Conservation (phyloP, 2,797 vertebrate species). For the Rhincodon typus region DNA sequence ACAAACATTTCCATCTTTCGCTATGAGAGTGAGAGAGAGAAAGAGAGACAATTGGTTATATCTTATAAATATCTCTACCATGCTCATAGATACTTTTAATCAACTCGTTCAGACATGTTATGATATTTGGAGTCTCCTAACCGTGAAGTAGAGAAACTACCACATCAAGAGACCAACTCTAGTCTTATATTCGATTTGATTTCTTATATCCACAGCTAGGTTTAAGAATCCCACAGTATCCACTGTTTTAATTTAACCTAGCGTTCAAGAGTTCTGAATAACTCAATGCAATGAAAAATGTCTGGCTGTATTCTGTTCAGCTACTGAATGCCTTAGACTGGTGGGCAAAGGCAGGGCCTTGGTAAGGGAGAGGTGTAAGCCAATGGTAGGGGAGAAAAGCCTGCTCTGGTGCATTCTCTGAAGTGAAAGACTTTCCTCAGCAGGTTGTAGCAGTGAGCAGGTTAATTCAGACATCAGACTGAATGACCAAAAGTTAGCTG, state of each 20-base stretch:
- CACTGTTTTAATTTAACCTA: not conserved
- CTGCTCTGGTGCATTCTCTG: not conserved
- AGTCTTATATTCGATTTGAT: not conserved
- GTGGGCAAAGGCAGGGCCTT: too few species aligned
- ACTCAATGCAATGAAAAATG: not conserved
- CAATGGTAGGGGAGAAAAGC: not conserved
- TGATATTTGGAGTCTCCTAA: too few species aligned
- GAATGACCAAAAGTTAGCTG: not conserved
- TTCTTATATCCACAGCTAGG: not conserved
- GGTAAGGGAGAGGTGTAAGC: not conserved
- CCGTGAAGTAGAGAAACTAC: too few species aligned
- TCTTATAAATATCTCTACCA: too few species aligned
- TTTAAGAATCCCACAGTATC: not conserved
- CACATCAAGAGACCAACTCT: not conserved
- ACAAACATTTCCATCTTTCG: too few species aligned
- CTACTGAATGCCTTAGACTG: not conserved
- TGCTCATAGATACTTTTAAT: too few species aligned
- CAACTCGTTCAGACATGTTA: too few species aligned
- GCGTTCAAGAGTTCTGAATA: not conserved
- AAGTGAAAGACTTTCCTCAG: not conserved
- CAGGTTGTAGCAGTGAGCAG: not conserved
- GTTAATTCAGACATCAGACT: not conserved
- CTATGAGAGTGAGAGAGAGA: too few species aligned
- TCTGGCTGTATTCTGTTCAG: not conserved
- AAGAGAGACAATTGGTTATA: too few species aligned